Evolutionary conservation across 2,888 invertebrate species (phyloP).

Genomic region (Caenorhabditis zanzibari): DNA sequence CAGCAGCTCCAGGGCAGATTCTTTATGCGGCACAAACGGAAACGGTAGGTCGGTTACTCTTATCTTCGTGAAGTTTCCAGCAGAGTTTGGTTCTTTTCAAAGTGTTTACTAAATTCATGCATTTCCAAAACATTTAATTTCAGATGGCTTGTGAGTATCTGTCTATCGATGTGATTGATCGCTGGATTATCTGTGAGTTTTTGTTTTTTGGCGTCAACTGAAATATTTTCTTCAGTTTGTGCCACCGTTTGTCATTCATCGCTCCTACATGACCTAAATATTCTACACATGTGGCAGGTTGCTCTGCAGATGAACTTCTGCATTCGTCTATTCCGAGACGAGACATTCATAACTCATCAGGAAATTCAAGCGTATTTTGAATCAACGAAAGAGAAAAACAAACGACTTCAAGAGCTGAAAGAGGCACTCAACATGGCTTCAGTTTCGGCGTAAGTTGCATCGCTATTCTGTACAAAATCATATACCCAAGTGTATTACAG

Average conservation of each 20-base stretch:
- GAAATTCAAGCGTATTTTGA: slow-evolving; percentile 96
- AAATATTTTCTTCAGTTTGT: slow-evolving; percentile 87
- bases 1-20: slow-evolving; percentile 95
- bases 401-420: slow-evolving; percentile 95
- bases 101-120: too few relatives aligned
- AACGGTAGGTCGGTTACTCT: slow-evolving; percentile 85
- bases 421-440: slow-evolving; percentile 92
- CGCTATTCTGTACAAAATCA: neutral
- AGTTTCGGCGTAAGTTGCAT: slow-evolving; percentile 86
- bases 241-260: slow-evolving; percentile 93
- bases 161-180: slow-evolving; percentile 95
- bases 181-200: slow-evolving; percentile 92
- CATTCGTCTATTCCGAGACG: slow-evolving; percentile 95
- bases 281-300: slow-evolving; percentile 90
- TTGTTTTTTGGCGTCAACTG: neutral
- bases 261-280: slow-evolving; percentile 89
- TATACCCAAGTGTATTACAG: slow-evolving; percentile 82
- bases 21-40: slow-evolving; percentile 96
- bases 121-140: slow-evolving; percentile 10
- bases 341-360: slow-evolving; percentile 92
- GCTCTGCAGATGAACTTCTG: slow-evolving; percentile 96
- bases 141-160: slow-evolving; percentile 97
- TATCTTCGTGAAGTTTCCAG: too few relatives aligned
- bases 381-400: slow-evolving; percentile 88
- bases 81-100: neutral